Conservation (phyloP, 2,888 invertebrate genomes). For the Erebia ligea region DNA sequence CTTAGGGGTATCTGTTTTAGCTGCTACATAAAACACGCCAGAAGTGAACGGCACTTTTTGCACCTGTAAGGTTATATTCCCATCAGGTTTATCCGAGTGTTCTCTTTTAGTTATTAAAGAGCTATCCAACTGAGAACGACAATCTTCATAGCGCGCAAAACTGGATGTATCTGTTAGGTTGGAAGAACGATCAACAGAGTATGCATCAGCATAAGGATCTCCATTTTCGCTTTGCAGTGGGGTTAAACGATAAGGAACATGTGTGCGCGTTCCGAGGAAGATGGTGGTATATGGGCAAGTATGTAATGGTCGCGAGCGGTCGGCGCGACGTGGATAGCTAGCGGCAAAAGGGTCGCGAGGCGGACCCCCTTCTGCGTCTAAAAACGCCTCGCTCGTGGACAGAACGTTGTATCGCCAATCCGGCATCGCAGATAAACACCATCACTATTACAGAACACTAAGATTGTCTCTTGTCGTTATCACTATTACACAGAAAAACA, state of each 20-base stretch:
- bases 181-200: slow-evolving; percentile 75
- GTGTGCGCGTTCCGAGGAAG: slow-evolving; percentile 67
- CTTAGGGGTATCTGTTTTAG: slow-evolving; percentile 61
- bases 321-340: slow-evolving; percentile 80
- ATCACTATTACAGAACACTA: slow-evolving; percentile 63
- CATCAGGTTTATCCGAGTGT: slow-evolving; percentile 52
- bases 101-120: slow-evolving; percentile 56
- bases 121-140: slow-evolving; percentile 65
- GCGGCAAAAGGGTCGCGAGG: slow-evolving; percentile 70
- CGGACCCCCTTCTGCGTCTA: slow-evolving; percentile 62
- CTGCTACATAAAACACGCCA: slow-evolving; percentile 71
- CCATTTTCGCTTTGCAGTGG: slow-evolving; percentile 67
- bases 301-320: slow-evolving; percentile 73
- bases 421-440: slow-evolving; percentile 74
- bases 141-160: slow-evolving; percentile 77
- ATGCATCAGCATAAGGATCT: slow-evolving; percentile 72
- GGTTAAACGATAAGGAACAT: slow-evolving; percentile 62
- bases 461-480: slow-evolving; percentile 50
- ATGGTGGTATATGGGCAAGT: slow-evolving; percentile 79
- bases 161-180: slow-evolving; percentile 79
- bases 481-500: slow-evolving; percentile 45
- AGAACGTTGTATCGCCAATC: slow-evolving; percentile 83
- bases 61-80: slow-evolving; percentile 62
- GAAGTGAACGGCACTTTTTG: slow-evolving; percentile 77
- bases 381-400: slow-evolving; percentile 80